Evolutionary conservation across 2,113 vertebrate species (phyloP), one percentile per base, ranked within the genome.

Genomic region (Macaca fascicularis): DNA sequence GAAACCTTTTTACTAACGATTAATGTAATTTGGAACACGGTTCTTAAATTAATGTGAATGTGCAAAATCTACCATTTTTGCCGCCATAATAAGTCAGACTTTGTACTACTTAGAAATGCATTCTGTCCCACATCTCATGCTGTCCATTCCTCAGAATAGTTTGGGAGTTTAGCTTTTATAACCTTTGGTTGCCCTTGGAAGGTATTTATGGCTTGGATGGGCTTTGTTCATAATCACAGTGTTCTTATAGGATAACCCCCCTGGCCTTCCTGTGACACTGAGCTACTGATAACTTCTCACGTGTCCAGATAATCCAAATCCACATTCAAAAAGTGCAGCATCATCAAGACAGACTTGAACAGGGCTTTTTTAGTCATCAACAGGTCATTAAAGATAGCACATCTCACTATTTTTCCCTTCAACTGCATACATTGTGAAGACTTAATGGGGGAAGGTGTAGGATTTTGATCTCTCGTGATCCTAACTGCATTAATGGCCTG

Each of bases 341-440:
- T 82, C 76, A 6, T 19, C 27, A 78, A 64, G 43, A 55, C 12
- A 83, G 76, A n/a, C 67, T 72, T 32, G 50, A 94, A 94, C 94
- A 94, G 11, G 69, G 64, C 0, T 11, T 50, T 95, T 93, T 84
- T 69, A 96, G 92, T 55, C 82, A 93, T 38, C 75, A 40, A 95
- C 96, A 98, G 93, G 5, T 93, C 79, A 12, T 95, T 86, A 75
- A 57, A 97, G 96, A 86, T 3, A 81, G 80, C n/a, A 52, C 55
- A 80, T 87, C 43, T 94, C 95, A 95, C 95, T 79, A 9, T 87
- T 89, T 59, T 69, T 93, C 27, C 94, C 89, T 91, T 95, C 67
- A 93, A 87, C 80, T 83, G 64, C 72, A 92, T 84, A 90, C 87
- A 91, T 32, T 97, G 91, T 88, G 76, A 69, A 98, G 35, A 81